Evolutionary conservation across 2,797 vertebrate genomes (phyloP).

Genomic region (Acipenser ruthenus): DNA sequence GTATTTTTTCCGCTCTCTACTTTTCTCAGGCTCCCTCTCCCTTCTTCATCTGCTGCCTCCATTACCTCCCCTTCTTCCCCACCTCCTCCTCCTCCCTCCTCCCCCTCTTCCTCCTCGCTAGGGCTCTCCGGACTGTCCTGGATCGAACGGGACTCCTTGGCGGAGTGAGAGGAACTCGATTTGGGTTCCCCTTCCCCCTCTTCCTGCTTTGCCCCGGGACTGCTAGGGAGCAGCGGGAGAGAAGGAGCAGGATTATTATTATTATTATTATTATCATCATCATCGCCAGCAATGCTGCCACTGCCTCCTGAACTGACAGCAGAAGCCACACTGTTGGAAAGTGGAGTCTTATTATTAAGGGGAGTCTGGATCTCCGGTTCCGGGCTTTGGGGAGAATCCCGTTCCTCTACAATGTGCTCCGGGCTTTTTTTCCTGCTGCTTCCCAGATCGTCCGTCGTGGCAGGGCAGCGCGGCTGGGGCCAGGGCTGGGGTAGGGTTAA

Average conservation of each 20-base stretch:
- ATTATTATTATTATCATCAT: too few species aligned
- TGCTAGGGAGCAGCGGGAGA: slow-evolving; percentile 21
- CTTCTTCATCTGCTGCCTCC: slow-evolving; percentile 25
- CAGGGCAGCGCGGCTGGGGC: slow-evolving; percentile 28
- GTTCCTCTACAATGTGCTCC: slow-evolving; percentile 66
- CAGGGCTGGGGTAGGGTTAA: slow-evolving; percentile 25
- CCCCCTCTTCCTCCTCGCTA: slow-evolving; percentile 52
- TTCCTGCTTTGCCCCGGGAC: slow-evolving; percentile 33
- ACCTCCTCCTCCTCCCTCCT: slow-evolving; percentile 63
- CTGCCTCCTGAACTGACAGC: not conserved
- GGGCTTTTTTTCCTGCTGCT: slow-evolving; percentile 30
- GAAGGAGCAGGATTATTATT: slow-evolving; percentile 13
- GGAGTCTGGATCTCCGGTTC: slow-evolving; percentile 50
- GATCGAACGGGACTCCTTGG: slow-evolving; percentile 6
- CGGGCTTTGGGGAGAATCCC: slow-evolving; percentile 69
- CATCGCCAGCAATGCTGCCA: not conserved
- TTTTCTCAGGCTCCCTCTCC: slow-evolving; percentile 8
- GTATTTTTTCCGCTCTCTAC: not conserved
- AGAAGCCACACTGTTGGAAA: not conserved
- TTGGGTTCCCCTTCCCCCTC: slow-evolving; percentile 16
- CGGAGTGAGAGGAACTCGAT: too few species aligned
- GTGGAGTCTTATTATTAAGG: not conserved
- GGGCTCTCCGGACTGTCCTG: slow-evolving; percentile 30
- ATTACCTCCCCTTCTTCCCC: slow-evolving; percentile 24
- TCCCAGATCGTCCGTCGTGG: too few species aligned